Evolutionary conservation across 2,113 vertebrate species (phyloP).

Genomic region (Tinamus guttatus): DNA sequence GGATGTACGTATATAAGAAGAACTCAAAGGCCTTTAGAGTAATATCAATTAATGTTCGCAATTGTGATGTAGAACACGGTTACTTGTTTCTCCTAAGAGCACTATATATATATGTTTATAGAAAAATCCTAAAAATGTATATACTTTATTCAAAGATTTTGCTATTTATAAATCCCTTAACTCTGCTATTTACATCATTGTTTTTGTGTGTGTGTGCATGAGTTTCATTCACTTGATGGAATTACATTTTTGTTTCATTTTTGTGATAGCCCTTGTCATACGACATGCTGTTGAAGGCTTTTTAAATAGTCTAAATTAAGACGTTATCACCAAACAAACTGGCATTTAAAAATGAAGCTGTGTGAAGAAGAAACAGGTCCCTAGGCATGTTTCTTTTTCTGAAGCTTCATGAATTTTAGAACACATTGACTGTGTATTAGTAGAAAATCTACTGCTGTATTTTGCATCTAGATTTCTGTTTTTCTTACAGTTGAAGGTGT

Average conservation of each 20-base stretch:
- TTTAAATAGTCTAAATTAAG: constrained; percentile 66
- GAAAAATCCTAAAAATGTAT: constrained; percentile 78
- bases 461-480: neutral
- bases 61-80: constrained; percentile 68
- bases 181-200: constrained; percentile 56
- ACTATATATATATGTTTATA: constrained; percentile 82
- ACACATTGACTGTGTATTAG: constrained; percentile 20
- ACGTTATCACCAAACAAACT: constrained; percentile 53
- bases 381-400: constrained; percentile 56
- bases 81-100: constrained; percentile 74
- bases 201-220: constrained; percentile 14
- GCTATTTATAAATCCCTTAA: constrained; percentile 82
- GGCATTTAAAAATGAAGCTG: constrained; percentile 69
- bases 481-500: neutral
- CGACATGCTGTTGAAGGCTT: constrained; percentile 59
- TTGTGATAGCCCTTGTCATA: constrained; percentile 57
- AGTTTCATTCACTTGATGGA: constrained; percentile 34
- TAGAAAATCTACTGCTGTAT: constrained; percentile 6
- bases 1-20: constrained; percentile 29
- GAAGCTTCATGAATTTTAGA: constrained; percentile 35
- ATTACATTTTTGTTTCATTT: constrained; percentile 57
- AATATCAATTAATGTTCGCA: constrained; percentile 71
- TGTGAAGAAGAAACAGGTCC: constrained; percentile 56
- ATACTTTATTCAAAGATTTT: constrained; percentile 83
- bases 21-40: constrained; percentile 66